Conservation (phyloP, 2,888 invertebrate species). For the Chymomyza caudatula region DNA sequence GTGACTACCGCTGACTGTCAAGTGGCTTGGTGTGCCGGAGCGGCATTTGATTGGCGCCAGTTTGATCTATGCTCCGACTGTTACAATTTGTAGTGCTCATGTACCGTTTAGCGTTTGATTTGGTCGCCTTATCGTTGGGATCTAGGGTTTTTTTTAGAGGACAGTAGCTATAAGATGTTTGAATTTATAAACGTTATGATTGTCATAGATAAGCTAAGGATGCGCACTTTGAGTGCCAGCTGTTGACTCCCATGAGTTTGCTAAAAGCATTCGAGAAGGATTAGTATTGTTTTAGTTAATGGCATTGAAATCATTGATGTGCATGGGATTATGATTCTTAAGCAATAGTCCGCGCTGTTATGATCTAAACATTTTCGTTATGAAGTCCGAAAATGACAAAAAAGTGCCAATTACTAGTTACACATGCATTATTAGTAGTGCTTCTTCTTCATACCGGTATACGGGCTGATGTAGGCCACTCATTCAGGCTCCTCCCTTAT, state of each 20-base stretch:
- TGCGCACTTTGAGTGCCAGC: neutral
- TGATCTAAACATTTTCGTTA: no score
- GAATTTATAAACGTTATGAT: neutral
- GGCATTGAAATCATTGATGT: neutral
- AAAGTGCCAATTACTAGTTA: no score
- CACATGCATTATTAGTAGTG: no score
- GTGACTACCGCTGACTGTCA: conserved; percentile 31
- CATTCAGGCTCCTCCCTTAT: no score
- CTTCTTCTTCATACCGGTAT: no score
- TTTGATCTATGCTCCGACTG: conserved; percentile 34
- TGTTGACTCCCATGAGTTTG: neutral
- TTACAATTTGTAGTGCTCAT: conserved; percentile 43
- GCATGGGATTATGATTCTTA: neutral
- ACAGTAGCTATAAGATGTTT: conserved; percentile 35
- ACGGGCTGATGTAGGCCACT: no score
- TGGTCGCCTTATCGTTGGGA: conserved; percentile 54
- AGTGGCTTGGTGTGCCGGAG: conserved; percentile 40
- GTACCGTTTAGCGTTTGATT: conserved; percentile 65
- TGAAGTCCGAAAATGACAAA: no score
- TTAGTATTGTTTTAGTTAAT: neutral
- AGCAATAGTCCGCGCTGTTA: no score
- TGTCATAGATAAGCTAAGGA: neutral
- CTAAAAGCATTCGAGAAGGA: neutral
- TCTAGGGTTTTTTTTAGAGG: conserved; percentile 34
- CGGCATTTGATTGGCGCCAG: conserved; percentile 63